phyloP scores from a whole-genome alignment of 2,888 invertebrate species.

The Salpingus planirostris region DNA sequence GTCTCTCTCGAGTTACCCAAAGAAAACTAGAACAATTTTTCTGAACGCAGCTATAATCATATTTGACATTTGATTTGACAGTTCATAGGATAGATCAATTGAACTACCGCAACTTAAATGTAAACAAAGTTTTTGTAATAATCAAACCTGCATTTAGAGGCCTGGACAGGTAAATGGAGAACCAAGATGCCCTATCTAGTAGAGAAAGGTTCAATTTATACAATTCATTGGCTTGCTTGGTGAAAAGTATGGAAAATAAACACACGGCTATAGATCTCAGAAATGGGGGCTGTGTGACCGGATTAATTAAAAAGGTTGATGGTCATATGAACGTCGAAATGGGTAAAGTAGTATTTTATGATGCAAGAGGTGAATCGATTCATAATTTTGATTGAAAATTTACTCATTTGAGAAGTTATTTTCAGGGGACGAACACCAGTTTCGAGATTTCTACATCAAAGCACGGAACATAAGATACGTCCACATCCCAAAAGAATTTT shows the following conservation, averaged over 20 bases:
- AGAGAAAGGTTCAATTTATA: slow-evolving; percentile 39
- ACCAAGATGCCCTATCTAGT: too few relatives aligned
- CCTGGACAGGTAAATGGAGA: too few relatives aligned
- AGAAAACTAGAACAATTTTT: too few relatives aligned
- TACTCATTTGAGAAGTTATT: slow-evolving; percentile 4
- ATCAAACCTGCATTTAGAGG: too few relatives aligned
- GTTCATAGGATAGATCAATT: too few relatives aligned
- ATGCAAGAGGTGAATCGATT: slow-evolving; percentile 46
- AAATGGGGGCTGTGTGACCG: slow-evolving; percentile 56
- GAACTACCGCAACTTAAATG: too few relatives aligned
- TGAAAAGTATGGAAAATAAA: slow-evolving; percentile 52
- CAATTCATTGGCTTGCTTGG: slow-evolving; percentile 53
- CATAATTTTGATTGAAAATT: too few relatives aligned
- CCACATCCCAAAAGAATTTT: slow-evolving; percentile 50
- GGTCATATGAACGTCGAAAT: slow-evolving; percentile 62
- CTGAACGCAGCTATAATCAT: too few relatives aligned
- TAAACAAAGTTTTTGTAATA: too few relatives aligned
- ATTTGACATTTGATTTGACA: too few relatives aligned
- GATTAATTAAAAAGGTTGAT: slow-evolving; percentile 52
- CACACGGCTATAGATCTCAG: slow-evolving; percentile 57
- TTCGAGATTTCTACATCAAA: slow-evolving; percentile 54
- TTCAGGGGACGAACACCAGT: slow-evolving; percentile 45
- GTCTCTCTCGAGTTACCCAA: too few relatives aligned
- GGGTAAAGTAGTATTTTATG: slow-evolving; percentile 53
- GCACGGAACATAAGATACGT: slow-evolving; percentile 59